A percentile compares a stretch with the other conserved stretches of the same genome.
Conservation (phyloP, 2,888 invertebrate genomes). For the Amaurobius ferox region DNA sequence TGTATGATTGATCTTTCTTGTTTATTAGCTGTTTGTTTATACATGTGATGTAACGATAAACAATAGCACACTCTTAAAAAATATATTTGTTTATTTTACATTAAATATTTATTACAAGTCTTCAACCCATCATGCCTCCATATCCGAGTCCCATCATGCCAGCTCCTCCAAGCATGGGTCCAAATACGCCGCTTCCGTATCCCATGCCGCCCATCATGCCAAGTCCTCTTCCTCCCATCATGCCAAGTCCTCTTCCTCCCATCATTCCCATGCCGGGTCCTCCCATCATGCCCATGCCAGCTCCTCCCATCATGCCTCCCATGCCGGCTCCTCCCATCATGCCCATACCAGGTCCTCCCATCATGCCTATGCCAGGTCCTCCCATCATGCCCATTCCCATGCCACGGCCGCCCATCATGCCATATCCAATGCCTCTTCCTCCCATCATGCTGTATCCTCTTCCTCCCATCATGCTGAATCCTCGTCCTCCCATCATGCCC, state of each 20-base stretch:
- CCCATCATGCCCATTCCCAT: conserved; percentile 5
- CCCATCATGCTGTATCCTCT: conserved; percentile 23
- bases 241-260: neutral
- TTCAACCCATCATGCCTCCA: conserved; percentile 20
- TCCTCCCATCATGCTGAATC: neutral
- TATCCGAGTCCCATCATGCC: conserved; percentile 33
- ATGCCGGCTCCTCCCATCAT: neutral
- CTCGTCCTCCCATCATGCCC: neutral
- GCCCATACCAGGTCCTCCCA: neutral
- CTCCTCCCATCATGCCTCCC: conserved; percentile 6
- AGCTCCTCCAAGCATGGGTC: conserved; percentile 25
- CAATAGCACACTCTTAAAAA: too few relatives aligned
- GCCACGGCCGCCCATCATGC: conserved; percentile 3
- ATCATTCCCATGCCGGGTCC: neutral
- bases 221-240: neutral
- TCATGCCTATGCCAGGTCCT: conserved; percentile 24
- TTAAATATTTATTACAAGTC: conserved; percentile 12
- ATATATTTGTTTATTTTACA: too few relatives aligned
- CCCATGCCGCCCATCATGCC: conserved; percentile 40
- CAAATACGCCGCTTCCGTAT: conserved; percentile 8
- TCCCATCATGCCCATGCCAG: conserved; percentile 33
- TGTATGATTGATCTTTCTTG: too few relatives aligned
- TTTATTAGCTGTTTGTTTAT: too few relatives aligned
- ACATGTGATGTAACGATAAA: too few relatives aligned
- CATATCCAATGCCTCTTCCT: conserved; percentile 20